A percentile compares a stretch with the other conserved stretches of the same genome.
These are phyloP conservation scores for Argyrosomus japonicus DNA, from an alignment of 2,113 vertebrate genomes.

Conservation along the genomic window DNA sequence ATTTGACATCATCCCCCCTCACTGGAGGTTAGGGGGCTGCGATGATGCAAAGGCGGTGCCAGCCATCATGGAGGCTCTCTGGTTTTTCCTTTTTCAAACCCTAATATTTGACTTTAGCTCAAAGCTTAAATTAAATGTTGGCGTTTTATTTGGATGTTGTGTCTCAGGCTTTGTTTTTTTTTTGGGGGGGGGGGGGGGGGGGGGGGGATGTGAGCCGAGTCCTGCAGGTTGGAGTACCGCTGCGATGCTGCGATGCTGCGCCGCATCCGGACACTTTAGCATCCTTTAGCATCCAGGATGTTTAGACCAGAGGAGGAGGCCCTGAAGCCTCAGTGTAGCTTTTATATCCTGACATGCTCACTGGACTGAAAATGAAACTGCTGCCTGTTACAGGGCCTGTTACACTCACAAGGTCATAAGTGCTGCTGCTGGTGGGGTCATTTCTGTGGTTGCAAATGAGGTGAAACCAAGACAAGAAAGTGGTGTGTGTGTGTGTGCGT, in stretches of 20 bases:
- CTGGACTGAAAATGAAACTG: slow-evolving; percentile 10
- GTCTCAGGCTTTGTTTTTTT: not conserved
- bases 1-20: not conserved
- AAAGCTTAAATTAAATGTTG: not conserved
- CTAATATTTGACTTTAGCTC: not conserved
- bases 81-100: not conserved
- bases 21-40: slow-evolving; percentile 26
- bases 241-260: slow-evolving; percentile 58
- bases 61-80: slow-evolving; percentile 69
- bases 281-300: slow-evolving; percentile 60
- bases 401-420: slow-evolving; percentile 52
- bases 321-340: slow-evolving; percentile 35
- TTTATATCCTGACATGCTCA: slow-evolving; percentile 9
- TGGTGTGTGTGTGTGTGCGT: slow-evolving; percentile 28
- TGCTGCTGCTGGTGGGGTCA: not conserved
- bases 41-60: slow-evolving; percentile 82
- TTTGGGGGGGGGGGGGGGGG: too few species aligned
- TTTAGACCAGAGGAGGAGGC: slow-evolving; percentile 48
- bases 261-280: slow-evolving; percentile 67
- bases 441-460: slow-evolving; percentile 7
- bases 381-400: slow-evolving; percentile 22
- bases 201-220: not conserved
- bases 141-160: not conserved
- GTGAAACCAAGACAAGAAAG: slow-evolving; percentile 23
- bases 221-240: slow-evolving; percentile 41